Percentiles rank a stretch among this genome's conserved stretches.
phyloP scores from a whole-genome alignment of 2,113 vertebrate genomes.

The Tyrannus savana region DNA sequence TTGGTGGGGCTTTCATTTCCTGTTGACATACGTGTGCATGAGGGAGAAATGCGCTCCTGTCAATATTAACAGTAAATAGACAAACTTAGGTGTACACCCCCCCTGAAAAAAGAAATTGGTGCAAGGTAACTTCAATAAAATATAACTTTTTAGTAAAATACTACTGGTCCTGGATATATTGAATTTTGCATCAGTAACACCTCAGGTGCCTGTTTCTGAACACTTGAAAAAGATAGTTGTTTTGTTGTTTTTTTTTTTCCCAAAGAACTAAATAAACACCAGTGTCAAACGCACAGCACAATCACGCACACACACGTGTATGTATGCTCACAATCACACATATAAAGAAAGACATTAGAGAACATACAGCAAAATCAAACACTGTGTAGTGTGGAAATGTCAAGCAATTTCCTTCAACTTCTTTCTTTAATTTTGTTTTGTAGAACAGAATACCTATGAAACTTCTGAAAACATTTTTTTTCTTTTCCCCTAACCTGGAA shows the following conservation, averaged over 20 bases:
- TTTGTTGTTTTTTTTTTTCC: not conserved
- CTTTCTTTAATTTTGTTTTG: not conserved
- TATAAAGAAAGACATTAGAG: not conserved
- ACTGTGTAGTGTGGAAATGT: not conserved
- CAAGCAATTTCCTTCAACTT: not conserved
- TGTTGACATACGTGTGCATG: not conserved
- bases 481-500: not conserved
- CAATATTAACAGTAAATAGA: not conserved
- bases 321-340: not conserved
- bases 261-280: not conserved
- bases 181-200: not conserved
- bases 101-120: not conserved
- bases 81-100: not conserved
- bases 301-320: rapidly evolving
- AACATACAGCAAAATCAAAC: not conserved
- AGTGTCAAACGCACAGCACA: not conserved
- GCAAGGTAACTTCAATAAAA: not conserved
- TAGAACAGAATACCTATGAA: not conserved
- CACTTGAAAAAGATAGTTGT: not conserved
- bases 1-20: not conserved
- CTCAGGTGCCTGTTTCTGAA: not conserved
- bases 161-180: not conserved
- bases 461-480: not conserved
- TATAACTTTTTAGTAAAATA: not conserved
- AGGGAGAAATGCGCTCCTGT: not conserved